Evolutionary conservation across 2,113 vertebrate species (phyloP).

Genomic region (Eublepharis macularius): DNA sequence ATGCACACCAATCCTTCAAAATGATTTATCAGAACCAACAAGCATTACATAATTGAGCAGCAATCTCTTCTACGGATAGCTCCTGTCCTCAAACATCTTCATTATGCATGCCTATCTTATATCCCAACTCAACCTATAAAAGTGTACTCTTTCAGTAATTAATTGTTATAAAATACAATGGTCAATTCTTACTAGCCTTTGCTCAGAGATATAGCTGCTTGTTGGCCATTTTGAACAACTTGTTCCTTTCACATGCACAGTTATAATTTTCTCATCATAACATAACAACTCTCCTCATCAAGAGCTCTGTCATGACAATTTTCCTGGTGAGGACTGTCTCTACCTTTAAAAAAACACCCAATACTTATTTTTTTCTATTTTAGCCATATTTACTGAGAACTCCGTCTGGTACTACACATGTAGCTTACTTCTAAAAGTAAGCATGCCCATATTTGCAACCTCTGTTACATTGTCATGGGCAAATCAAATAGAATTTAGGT

Average conservation of each 20-base stretch:
- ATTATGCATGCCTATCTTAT: background rate
- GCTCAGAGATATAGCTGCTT: constrained; percentile 41
- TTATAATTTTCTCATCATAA: fast-evolving
- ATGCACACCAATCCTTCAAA: background rate
- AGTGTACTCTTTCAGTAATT: background rate
- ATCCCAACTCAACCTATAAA: background rate
- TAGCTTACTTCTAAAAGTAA: background rate
- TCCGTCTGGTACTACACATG: background rate
- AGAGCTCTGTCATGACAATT: constrained; percentile 15
- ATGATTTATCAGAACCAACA: constrained; percentile 8
- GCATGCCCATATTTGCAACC: background rate
- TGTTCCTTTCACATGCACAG: background rate
- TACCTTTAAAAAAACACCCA: background rate
- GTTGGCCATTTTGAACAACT: constrained; percentile 5
- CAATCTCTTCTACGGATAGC: background rate
- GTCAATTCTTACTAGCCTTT: constrained; percentile 15
- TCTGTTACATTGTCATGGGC: background rate
- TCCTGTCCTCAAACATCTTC: background rate
- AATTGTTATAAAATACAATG: constrained; percentile 19
- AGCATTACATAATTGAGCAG: background rate
- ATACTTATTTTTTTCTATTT: background rate
- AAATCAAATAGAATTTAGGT: constrained; percentile 1
- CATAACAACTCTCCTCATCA: background rate
- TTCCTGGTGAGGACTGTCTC: background rate
- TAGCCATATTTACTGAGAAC: background rate